Evolutionary conservation across 2,888 invertebrate species (phyloP).

Genomic region (Bursaphelenchus okinawaensis): DNA sequence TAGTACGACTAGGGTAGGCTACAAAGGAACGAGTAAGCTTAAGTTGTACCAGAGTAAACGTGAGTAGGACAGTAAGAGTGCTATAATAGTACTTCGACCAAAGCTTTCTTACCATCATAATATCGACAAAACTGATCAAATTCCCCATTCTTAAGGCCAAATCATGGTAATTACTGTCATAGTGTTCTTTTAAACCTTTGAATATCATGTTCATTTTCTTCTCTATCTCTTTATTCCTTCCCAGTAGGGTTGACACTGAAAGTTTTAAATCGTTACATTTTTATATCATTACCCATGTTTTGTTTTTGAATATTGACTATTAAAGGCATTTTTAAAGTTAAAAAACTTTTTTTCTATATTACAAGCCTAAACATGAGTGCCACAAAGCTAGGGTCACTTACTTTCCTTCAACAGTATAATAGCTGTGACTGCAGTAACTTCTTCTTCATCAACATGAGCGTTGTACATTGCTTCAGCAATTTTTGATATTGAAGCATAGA

Average conservation of each 20-base stretch:
- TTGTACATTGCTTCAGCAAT: constrained; percentile 4
- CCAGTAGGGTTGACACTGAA: not conserved
- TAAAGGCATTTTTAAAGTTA: too few relatives aligned
- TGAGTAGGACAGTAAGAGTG: too few relatives aligned
- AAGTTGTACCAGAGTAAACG: too few relatives aligned
- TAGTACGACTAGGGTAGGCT: too few relatives aligned
- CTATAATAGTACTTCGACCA: too few relatives aligned
- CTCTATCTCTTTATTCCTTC: not conserved
- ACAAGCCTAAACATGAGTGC: not conserved
- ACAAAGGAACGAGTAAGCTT: too few relatives aligned
- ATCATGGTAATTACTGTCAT: constrained; percentile 6
- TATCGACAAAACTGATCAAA: constrained; percentile 6
- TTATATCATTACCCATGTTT: too few relatives aligned
- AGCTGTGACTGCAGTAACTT: not conserved
- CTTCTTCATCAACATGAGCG: not conserved
- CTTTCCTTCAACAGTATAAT: constrained; percentile 5
- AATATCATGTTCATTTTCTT: not conserved
- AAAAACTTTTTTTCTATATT: too few relatives aligned
- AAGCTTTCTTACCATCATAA: not conserved
- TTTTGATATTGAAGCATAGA: not conserved
- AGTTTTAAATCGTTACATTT: too few relatives aligned
- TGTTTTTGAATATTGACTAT: too few relatives aligned
- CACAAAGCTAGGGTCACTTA: not conserved
- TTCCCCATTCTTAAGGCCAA: constrained; percentile 2
- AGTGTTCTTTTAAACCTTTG: not conserved